These are phyloP conservation scores for Rostratula benghalensis DNA, from an alignment of 2,113 vertebrate genomes.

Conservation along the genomic window DNA sequence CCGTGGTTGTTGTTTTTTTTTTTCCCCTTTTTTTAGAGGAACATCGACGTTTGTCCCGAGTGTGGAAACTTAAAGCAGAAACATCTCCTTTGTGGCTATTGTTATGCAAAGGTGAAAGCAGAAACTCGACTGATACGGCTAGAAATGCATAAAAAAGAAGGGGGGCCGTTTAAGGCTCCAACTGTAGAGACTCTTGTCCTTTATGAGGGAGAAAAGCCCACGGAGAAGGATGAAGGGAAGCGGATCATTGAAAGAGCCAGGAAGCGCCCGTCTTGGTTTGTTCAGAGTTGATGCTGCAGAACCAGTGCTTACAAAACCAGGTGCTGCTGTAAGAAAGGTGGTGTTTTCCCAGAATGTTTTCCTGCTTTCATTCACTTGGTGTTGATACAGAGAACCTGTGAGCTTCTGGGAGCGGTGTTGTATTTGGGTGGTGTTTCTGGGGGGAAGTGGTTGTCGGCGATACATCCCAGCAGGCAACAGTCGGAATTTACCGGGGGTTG, in stretches of 20 bases:
- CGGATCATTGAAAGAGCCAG: slow-evolving; percentile 86
- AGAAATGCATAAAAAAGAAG: slow-evolving; percentile 84
- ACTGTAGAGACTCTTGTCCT: slow-evolving; percentile 83
- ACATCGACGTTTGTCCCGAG: slow-evolving; percentile 88
- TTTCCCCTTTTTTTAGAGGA: slow-evolving; percentile 73
- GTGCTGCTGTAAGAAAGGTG: not conserved
- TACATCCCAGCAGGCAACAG: not conserved
- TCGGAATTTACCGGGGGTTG: not conserved
- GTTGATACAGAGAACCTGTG: not conserved
- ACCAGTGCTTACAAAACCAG: not conserved
- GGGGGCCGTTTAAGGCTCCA: slow-evolving; percentile 82
- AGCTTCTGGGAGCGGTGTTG: not conserved
- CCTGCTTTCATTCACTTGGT: not conserved
- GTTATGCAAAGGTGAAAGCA: slow-evolving; percentile 85
- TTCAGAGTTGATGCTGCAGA: slow-evolving; percentile 60
- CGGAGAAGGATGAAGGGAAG: slow-evolving; percentile 81
- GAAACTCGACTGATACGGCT: slow-evolving; percentile 83
- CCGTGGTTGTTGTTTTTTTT: too few relatives aligned
- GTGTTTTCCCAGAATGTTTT: not conserved
- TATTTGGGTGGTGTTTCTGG: not conserved
- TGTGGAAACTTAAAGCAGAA: slow-evolving; percentile 95
- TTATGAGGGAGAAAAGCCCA: slow-evolving; percentile 84
- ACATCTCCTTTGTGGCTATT: slow-evolving; percentile 88
- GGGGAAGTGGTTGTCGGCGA: not conserved
- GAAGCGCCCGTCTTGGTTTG: slow-evolving; percentile 92